Base-by-base conservation (phyloP, 92 coral and sea anemone species). In the Zoanthus gigantus region DNA sequence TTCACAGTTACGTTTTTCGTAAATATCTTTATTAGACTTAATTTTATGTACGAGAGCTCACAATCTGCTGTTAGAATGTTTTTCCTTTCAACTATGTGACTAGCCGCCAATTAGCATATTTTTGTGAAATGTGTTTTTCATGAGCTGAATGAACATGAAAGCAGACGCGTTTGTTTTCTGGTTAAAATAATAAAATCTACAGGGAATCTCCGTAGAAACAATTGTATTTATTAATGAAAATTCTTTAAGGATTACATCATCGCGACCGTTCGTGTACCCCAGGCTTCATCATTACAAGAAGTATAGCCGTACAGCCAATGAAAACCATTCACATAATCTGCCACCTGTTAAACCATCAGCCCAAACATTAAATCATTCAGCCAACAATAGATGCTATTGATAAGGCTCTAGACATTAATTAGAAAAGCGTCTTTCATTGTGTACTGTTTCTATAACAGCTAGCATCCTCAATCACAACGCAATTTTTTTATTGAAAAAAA, bases 291-390 rank as follows among this genome's bases (percentile, higher is more conserved):
- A 15, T 11, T 16, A 65, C 46, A 11, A 13, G 16, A 9, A 50
- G 56, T 1, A 50, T 50, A 50, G 56, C 23, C 7, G 58, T 8
- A 23, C 10, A 23, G 16, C 85, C 85, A 63, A 46, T 66, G 61
- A 23, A 7, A 28, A 44, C 47, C 75, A 0, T 18, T 46, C 45
- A 18, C 13, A 15, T 28, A 71, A 23, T 23, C 30, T 16, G 29
- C 85, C 84, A 81, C 85, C 85, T 81, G 85, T 67, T 79, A 81
- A 81, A 81, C 74, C 85, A 9, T 75, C 66, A 67, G 56, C 57
- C 48, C 13, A 58, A 18, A 34, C 48, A 81, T 81, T 81, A 63
- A 50, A 16, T 81, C 85, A 81, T 67, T 66, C 74, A 67, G 63
- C 85, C 47, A 66, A 81, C 65, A 81, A 66, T 74, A 45, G 85